Evolutionary conservation across 2,888 invertebrate species (phyloP).

Genomic region (Platycnemis pennipes): DNA sequence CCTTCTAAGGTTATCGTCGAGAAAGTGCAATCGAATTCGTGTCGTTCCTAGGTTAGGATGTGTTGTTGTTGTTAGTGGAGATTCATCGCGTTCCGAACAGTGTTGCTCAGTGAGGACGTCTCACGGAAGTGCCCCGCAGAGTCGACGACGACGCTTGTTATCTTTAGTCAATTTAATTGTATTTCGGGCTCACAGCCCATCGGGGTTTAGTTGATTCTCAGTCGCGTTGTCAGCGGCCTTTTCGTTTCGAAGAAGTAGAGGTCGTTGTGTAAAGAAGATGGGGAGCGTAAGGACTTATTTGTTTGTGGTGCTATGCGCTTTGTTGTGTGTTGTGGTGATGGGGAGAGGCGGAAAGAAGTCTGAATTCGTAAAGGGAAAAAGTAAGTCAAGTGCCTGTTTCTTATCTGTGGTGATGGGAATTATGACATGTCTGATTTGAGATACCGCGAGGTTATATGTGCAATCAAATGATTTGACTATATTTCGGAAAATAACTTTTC

Average conservation of each 20-base stretch:
- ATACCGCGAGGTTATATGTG: neutral
- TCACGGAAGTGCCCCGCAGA: conserved; percentile 30
- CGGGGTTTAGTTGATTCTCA: conserved; percentile 59
- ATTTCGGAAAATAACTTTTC: too few relatives aligned
- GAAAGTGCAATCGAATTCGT: conserved; percentile 58
- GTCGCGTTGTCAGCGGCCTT: neutral
- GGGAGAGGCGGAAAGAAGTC: conserved; percentile 36
- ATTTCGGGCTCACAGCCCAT: conserved; percentile 34
- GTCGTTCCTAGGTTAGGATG: conserved; percentile 43
- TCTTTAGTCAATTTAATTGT: conserved; percentile 35
- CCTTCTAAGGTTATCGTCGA: neutral
- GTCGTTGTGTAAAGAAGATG: conserved; percentile 31
- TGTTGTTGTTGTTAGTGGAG: conserved; percentile 32
- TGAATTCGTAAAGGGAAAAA: conserved; percentile 55
- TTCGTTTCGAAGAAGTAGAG: neutral
- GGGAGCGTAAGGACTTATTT: conserved; percentile 46
- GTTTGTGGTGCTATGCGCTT: conserved; percentile 41
- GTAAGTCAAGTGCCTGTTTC: neutral
- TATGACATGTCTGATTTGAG: neutral
- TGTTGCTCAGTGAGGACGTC: conserved; percentile 47
- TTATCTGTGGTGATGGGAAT: neutral
- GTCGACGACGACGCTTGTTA: conserved; percentile 11
- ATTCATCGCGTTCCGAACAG: conserved; percentile 32
- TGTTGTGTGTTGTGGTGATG: conserved; percentile 45
- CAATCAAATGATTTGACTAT: neutral